Base-by-base conservation (phyloP, 2,888 invertebrate genomes). In the Synanthedon tipuliformis region DNA sequence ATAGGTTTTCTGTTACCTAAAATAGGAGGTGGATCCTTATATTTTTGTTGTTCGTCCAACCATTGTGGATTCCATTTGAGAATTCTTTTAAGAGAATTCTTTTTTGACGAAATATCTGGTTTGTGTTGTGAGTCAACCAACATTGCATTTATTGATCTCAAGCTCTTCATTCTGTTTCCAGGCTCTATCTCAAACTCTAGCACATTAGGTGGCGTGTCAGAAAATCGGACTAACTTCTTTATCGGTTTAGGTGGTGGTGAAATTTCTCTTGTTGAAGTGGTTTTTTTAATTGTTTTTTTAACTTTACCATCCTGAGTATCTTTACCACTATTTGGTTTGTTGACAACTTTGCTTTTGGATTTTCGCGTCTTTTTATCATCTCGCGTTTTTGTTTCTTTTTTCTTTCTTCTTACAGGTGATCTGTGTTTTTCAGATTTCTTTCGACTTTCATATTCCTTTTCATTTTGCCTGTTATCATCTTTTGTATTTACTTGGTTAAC, bases 11-110 rank as follows among this genome's bases (percentile, higher is more conserved):
- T 70, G 27, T 86, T 82, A 0, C 85, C 85, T 50, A 89, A 71
- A 27, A 90, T 88, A 5, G 90, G 89, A 2, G 91, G 91, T 51
- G 89, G 88, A 1, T 84, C 79, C 53, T 80, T 78, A 11, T 76
- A 71, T 50, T 71, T 71, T 18, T 76, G 68, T 65, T 91, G 89
- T 60, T 90, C 89, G 54, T 88, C 73, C 3, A 93, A 67, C 93
- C 93, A 93, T 27, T 87, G 80, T 8, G 92, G 90, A 63, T 90
- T 90, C 93, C 93, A 93, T 16, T 78, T 62, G 4, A 92, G 78
- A 57, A 93, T 89, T 57, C 88, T 85, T 57, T 87, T 75, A 27
- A 91, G 71, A 11, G 90, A 88, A 49, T 88, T 75, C 57, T 89
- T 86, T 59, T 81, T 69, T 50, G 75, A 61, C 34, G 85, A 82